A percentile compares a stretch with the other conserved stretches of the same genome.
phyloP scores from a whole-genome alignment of 2,888 invertebrate species.

The Drepana falcataria region DNA sequence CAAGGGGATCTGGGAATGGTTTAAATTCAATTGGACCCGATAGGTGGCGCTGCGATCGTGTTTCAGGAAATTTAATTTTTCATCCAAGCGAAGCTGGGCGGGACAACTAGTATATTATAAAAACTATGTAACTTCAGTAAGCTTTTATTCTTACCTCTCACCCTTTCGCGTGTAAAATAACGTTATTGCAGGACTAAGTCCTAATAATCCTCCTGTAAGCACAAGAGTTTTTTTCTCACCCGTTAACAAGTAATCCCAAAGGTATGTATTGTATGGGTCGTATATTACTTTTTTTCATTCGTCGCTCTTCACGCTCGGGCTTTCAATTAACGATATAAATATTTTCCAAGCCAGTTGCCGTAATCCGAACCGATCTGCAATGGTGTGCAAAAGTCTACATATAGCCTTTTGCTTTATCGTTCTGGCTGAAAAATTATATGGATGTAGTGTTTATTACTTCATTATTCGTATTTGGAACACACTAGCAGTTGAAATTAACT shows the following conservation, averaged over 20 bases:
- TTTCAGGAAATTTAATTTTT: too few species aligned
- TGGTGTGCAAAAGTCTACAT: conserved; percentile 31
- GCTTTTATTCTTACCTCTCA: too few species aligned
- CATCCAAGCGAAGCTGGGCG: too few species aligned
- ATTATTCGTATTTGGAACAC: not conserved
- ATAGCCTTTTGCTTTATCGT: conserved; percentile 23
- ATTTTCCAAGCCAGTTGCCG: conserved; percentile 45
- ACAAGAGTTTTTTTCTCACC: not conserved
- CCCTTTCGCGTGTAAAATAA: too few species aligned
- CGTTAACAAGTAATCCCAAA: too few species aligned
- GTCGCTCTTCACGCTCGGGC: conserved; percentile 33
- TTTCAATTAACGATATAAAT: conserved; percentile 61
- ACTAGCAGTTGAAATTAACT: too few species aligned
- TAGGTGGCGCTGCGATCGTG: too few species aligned
- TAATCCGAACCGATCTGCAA: conserved; percentile 39
- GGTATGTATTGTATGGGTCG: conserved; percentile 1
- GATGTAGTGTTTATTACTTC: conserved; percentile 14
- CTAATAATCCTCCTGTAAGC: not conserved
- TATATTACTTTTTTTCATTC: conserved; percentile 11
- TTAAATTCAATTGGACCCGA: too few species aligned
- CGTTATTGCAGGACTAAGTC: not conserved
- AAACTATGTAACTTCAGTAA: too few species aligned
- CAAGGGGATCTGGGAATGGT: too few species aligned
- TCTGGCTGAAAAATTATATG: conserved; percentile 15
- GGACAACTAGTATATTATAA: too few species aligned